Conservation (phyloP, 2,113 vertebrate genomes). For the Cervus canadensis region DNA sequence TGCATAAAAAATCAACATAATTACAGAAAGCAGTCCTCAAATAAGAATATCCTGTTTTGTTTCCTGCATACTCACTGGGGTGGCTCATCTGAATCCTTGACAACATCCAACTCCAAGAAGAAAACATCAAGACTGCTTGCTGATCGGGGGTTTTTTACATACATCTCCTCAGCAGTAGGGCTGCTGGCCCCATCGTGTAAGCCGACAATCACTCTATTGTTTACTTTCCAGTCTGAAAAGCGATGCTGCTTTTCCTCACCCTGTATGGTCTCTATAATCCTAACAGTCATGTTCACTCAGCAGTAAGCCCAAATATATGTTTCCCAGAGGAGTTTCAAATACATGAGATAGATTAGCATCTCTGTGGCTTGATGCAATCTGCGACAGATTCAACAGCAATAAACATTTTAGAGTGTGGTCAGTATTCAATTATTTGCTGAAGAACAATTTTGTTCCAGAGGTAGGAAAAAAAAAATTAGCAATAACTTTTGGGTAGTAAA, state of each 20-base stretch:
- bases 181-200: slow-evolving; percentile 78
- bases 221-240: slow-evolving; percentile 84
- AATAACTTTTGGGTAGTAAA: slow-evolving; percentile 70
- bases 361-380: slow-evolving; percentile 70
- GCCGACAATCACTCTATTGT: slow-evolving; percentile 87
- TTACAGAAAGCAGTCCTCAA: slow-evolving; percentile 80
- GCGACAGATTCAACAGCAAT: slow-evolving; percentile 75
- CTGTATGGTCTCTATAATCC: slow-evolving; percentile 79
- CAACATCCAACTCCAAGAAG: slow-evolving; percentile 80
- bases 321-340: slow-evolving; percentile 81
- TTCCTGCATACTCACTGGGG: slow-evolving; percentile 85
- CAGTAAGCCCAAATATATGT: slow-evolving; percentile 77
- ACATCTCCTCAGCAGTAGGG: slow-evolving; percentile 81
- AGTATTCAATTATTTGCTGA: slow-evolving; percentile 65
- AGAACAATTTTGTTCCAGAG: slow-evolving; percentile 56
- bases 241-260: slow-evolving; percentile 84
- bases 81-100: slow-evolving; percentile 82
- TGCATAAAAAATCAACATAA: slow-evolving; percentile 78
- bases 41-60: slow-evolving; percentile 86
- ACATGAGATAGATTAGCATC: slow-evolving; percentile 80
- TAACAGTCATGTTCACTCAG: slow-evolving; percentile 81
- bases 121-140: slow-evolving; percentile 82
- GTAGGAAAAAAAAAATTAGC: slow-evolving; percentile 67
- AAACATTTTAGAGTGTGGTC: slow-evolving; percentile 77
- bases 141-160: slow-evolving; percentile 83